Percentiles rank a stretch among this genome's conserved stretches.
These are phyloP conservation scores for Chrysolina oricalcia DNA, from an alignment of 2,888 invertebrate genomes.

Conservation along the genomic window DNA sequence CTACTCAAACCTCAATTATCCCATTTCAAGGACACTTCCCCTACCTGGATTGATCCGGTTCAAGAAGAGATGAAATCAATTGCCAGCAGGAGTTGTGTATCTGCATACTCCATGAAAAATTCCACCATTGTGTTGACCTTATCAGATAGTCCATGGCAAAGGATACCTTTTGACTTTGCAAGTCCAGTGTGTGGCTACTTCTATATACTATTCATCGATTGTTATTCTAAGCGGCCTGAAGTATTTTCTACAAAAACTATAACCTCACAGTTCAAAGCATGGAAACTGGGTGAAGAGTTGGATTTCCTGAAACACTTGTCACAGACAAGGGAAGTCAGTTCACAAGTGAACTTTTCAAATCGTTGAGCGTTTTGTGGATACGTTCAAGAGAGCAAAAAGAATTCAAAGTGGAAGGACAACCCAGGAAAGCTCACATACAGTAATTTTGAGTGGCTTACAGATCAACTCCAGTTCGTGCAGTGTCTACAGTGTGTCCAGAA, in stretches of 20 bases:
- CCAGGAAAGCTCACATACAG: no score
- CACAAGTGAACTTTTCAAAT: background rate
- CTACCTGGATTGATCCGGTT: background rate
- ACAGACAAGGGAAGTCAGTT: background rate
- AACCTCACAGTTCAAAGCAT: no score
- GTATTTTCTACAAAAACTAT: background rate
- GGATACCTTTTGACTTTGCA: conserved; percentile 29
- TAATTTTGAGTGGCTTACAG: background rate
- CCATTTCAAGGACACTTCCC: background rate
- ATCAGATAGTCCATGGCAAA: conserved; percentile 23
- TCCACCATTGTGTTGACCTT: no score
- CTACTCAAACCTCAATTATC: background rate
- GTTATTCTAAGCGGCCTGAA: background rate
- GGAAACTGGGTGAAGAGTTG: background rate
- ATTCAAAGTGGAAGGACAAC: background rate
- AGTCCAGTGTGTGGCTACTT: conserved; percentile 24
- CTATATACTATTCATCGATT: background rate
- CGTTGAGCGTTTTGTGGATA: background rate
- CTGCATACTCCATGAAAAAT: no score
- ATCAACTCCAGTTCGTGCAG: background rate
- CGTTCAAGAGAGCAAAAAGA: conserved; percentile 5
- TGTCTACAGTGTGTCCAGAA: no score
- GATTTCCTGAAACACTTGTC: background rate
- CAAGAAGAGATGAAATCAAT: conserved; percentile 19
- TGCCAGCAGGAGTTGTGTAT: no score